A percentile compares a stretch with the other conserved stretches of the same genome.
Evolutionary conservation across 2,888 invertebrate genomes (phyloP).

Genomic region (Cryptocephalus moraei): DNA sequence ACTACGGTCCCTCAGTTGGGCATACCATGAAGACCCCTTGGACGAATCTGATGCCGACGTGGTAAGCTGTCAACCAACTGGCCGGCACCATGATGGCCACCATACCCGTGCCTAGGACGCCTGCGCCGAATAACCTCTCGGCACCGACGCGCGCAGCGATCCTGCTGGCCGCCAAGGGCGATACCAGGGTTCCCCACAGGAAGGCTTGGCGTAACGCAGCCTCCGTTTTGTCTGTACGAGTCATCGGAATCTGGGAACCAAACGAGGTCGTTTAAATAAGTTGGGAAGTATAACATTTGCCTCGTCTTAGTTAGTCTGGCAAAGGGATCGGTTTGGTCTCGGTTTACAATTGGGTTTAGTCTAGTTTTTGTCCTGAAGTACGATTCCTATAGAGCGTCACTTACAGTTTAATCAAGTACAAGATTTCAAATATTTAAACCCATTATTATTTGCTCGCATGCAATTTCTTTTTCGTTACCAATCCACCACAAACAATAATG

Average conservation of each 20-base stretch:
- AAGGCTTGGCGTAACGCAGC: constrained; percentile 46
- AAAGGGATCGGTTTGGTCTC: too few species aligned
- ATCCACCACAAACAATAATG: constrained; percentile 50
- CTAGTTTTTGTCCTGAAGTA: too few species aligned
- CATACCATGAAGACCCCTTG: constrained; percentile 48
- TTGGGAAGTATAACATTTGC: too few species aligned
- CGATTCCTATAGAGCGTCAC: too few species aligned
- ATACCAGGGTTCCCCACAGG: constrained; percentile 47
- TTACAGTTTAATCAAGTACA: too few species aligned
- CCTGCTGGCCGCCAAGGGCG: constrained; percentile 45
- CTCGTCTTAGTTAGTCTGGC: too few species aligned
- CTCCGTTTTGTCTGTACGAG: constrained; percentile 44
- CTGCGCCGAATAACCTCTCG: constrained; percentile 44
- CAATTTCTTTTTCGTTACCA: constrained; percentile 58
- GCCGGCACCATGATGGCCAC: constrained; percentile 46
- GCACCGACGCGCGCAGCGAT: constrained; percentile 47
- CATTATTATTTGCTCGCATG: too few species aligned
- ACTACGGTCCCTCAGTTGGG: neutral
- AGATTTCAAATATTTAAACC: too few species aligned
- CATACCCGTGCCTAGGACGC: constrained; percentile 46
- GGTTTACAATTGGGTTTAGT: too few species aligned
- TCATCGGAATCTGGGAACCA: constrained; percentile 38
- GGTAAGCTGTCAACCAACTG: constrained; percentile 47
- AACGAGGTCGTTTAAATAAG: neutral
- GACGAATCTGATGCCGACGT: constrained; percentile 43